phyloP scores from a whole-genome alignment of 2,797 vertebrate species.

The Chaenodraco wilsoni region DNA sequence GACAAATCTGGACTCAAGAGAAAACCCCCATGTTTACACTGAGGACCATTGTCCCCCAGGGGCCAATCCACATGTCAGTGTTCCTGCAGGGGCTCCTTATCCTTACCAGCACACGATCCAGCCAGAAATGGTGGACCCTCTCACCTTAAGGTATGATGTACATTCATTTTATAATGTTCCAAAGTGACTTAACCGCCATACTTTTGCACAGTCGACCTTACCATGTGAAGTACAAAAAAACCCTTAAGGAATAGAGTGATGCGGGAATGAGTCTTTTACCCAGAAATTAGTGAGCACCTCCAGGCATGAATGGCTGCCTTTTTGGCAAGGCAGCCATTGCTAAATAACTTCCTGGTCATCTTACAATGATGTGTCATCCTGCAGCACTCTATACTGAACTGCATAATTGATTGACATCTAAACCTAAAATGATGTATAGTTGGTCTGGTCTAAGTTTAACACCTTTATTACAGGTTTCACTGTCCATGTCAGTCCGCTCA shows the following conservation, averaged over 20 bases:
- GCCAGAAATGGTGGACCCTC: constrained; percentile 24
- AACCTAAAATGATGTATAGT: neutral
- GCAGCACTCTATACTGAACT: neutral
- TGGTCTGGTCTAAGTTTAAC: neutral
- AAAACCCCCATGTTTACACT: neutral
- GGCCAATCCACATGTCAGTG: constrained; percentile 1
- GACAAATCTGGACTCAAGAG: neutral
- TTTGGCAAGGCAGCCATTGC: too few species aligned
- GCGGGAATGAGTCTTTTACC: too few species aligned
- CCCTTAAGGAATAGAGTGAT: too few species aligned
- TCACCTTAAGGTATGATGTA: constrained; percentile 34
- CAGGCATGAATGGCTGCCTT: too few species aligned
- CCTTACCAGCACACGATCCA: constrained; percentile 14
- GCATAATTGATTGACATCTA: neutral
- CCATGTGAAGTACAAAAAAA: neutral
- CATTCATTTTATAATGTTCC: neutral
- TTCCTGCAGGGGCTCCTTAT: constrained; percentile 12
- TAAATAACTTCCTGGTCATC: too few species aligned
- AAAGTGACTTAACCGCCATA: neutral
- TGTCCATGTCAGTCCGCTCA: constrained; percentile 42
- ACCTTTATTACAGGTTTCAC: constrained; percentile 22
- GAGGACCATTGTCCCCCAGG: constrained; percentile 4
- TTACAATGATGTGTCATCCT: too few species aligned
- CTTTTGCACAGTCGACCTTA: neutral
- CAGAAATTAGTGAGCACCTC: too few species aligned